Conservation (phyloP, 2,888 invertebrate genomes). For the Macrosiphum euphorbiae region DNA sequence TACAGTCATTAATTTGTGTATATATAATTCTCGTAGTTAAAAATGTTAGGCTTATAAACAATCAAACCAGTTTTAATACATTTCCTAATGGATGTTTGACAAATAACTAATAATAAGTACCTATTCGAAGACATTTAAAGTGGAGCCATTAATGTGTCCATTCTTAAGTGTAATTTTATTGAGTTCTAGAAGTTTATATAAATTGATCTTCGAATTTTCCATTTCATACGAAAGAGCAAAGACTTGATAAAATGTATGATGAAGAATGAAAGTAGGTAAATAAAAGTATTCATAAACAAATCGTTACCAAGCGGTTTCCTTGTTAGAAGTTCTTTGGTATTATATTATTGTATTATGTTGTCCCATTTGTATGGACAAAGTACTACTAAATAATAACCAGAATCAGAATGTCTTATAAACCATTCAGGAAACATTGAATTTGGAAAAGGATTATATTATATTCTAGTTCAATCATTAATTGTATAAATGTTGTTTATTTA, state of each 20-base stretch:
- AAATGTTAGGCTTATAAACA: neutral
- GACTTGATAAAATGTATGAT: neutral
- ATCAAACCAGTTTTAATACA: neutral
- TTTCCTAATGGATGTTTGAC: conserved; percentile 18
- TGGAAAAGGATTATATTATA: neutral
- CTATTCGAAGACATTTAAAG: conserved; percentile 1
- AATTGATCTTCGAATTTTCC: neutral
- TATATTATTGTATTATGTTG: neutral
- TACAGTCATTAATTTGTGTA: neutral
- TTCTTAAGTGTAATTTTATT: neutral
- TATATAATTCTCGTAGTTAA: neutral
- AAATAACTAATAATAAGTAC: neutral
- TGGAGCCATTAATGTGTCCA: conserved; percentile 14
- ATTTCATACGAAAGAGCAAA: neutral
- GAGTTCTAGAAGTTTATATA: neutral
- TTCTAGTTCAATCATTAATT: neutral
- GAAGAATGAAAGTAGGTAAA: neutral
- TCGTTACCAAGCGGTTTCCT: neutral
- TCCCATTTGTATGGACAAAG: neutral
- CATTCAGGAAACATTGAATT: neutral
- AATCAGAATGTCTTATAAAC: neutral
- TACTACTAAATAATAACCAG: neutral
- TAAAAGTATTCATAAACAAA: neutral
- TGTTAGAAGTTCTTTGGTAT: neutral
- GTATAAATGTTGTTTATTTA: neutral